Conservation (phyloP, 2,888 invertebrate species). For the Pseudeuparius sepicola region DNA sequence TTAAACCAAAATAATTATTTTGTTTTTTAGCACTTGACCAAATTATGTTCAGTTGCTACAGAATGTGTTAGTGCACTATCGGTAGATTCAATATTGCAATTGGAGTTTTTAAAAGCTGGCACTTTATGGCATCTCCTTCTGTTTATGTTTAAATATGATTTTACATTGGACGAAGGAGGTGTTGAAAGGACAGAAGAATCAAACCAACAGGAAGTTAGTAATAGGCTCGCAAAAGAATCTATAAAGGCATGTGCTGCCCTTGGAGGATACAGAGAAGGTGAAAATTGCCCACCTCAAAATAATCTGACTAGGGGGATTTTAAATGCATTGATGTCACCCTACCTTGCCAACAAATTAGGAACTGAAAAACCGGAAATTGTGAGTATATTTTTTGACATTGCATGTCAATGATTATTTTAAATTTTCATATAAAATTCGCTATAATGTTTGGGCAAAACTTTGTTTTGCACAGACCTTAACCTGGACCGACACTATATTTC, state of each 20-base stretch:
- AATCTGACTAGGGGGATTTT: constrained; percentile 47
- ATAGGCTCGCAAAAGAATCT: constrained; percentile 81
- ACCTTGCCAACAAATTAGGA: constrained; percentile 67
- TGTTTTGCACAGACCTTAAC: too few species aligned
- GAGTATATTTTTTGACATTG: constrained; percentile 17
- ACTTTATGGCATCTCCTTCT: constrained; percentile 86
- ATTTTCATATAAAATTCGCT: constrained; percentile 2
- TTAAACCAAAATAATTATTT: too few species aligned
- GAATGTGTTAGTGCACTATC: constrained; percentile 84
- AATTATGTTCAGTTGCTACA: constrained; percentile 77
- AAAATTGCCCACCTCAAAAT: constrained; percentile 46
- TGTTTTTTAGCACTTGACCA: constrained; percentile 62
- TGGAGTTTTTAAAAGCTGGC: constrained; percentile 73
- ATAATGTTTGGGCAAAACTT: too few species aligned
- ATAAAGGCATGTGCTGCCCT: constrained; percentile 76
- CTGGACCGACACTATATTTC: too few species aligned
- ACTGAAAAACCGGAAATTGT: constrained; percentile 66
- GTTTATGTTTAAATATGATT: constrained; percentile 91
- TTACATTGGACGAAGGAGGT: constrained; percentile 93
- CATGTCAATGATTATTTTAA: constrained; percentile 4
- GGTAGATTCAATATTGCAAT: constrained; percentile 77
- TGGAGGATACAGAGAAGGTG: constrained; percentile 51
- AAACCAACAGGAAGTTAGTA: constrained; percentile 88
- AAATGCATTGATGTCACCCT: constrained; percentile 73
- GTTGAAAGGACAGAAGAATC: constrained; percentile 74